Conservation (phyloP, 2,888 invertebrate species). For the Tinea trinotella region DNA sequence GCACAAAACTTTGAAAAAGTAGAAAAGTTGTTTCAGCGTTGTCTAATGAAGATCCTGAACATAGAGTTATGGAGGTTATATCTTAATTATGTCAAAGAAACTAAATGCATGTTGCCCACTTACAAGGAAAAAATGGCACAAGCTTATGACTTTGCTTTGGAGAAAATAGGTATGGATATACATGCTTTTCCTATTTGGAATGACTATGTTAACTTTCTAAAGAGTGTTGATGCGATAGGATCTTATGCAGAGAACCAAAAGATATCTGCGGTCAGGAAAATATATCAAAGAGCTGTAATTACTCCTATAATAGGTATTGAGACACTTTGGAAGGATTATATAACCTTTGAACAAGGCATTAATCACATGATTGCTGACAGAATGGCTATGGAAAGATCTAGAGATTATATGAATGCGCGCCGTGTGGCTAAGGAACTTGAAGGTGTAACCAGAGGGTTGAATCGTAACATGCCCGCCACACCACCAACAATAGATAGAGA, state of each 20-base stretch:
- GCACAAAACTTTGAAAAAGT: conserved; percentile 97
- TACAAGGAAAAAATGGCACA: conserved; percentile 99
- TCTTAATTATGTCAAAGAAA: conserved; percentile 97
- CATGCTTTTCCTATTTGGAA: conserved; percentile 98
- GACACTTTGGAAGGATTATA: conserved; percentile 97
- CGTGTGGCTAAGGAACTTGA: conserved; percentile 97
- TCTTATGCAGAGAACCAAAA: conserved; percentile 99
- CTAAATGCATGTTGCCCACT: conserved; percentile 91
- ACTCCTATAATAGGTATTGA: conserved; percentile 99
- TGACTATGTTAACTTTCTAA: conserved; percentile 97
- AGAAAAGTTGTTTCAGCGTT: conserved; percentile 98
- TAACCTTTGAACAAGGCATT: conserved; percentile 94
- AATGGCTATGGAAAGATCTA: conserved; percentile 95
- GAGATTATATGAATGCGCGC: conserved; percentile 98
- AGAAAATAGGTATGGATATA: conserved; percentile 98
- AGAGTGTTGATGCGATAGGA: conserved; percentile 96
- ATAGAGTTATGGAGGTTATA: conserved; percentile 99
- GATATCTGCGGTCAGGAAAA: conserved; percentile 97
- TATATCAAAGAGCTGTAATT: conserved; percentile 95
- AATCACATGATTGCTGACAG: conserved; percentile 89
- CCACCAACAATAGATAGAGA: conserved; percentile 94
- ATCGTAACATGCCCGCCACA: conserved; percentile 95
- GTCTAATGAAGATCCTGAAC: conserved; percentile 97
- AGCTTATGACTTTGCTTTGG: conserved; percentile 98
- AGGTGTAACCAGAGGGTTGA: conserved; percentile 93